Base-by-base conservation (phyloP, 1,140 invertebrate species). In the Cotesia chilonis region DNA sequence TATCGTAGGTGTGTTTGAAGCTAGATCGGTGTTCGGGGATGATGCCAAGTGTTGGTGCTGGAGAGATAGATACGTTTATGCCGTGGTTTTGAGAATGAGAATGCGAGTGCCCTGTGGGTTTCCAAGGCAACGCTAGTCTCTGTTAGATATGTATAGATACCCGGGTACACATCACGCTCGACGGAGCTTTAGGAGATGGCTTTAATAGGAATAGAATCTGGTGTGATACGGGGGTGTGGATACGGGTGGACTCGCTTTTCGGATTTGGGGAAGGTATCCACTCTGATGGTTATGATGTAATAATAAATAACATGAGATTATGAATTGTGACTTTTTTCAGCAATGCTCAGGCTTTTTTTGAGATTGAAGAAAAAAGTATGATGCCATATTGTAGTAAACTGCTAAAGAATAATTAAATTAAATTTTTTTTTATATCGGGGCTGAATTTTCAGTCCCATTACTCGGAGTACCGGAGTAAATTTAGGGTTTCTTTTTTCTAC, bases 171-270 rank as follows among this genome's bases (percentile, higher is more conserved):
- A 47, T 10, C 6, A 2, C 41, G 10, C 41, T 47, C 41, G 41
- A 47, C 41, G 10, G 38, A 41, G 41, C 10, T 47, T 47, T 6
- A 77, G 79, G 75, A 81, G 82, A 83, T 82, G 80, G 81, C 81
- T 85, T 84, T 84, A 83, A 85, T 85, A 84, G 83, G 83, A 83
- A 83, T 84, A 80, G 82, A 80, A 52, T 66, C 63, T 37, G 61
- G 51, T 78, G n/a, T 55, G n/a, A 55, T 28, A 28, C 28, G 28
- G 28, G 10, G 6, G 41, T 47, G 6, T 77, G 72, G 74, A 41
- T 72, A 68, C 77, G 80, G 77, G 76, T 76, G 74, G 76, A 75
- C 75, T 76, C 71, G 70, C 28, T 66, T 38, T 47, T 47, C 41
- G 41, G 41, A 28, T 28, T 28, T 28, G 41, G 41, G 10, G 5